These are phyloP conservation scores for Ctenopoma multispine DNA, from an alignment of 2,797 vertebrate genomes.

Conservation along the genomic window DNA sequence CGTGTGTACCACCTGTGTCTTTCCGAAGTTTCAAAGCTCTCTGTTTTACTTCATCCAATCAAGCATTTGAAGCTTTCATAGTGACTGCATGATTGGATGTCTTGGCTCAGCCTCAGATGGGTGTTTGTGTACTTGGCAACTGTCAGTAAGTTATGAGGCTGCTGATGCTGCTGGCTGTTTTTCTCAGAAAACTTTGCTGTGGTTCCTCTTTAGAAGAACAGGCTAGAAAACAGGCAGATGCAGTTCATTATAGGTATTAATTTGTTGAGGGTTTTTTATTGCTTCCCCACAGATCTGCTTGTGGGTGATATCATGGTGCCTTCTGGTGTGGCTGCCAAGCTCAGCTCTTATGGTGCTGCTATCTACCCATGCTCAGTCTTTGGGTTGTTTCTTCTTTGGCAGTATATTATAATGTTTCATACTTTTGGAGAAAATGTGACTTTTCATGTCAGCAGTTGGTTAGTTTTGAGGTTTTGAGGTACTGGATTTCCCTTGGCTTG, in stretches of 20 bases:
- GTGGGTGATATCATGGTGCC: conserved; percentile 3
- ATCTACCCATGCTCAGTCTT: not conserved
- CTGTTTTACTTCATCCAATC: conserved; percentile 17
- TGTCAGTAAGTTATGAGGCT: conserved; percentile 25
- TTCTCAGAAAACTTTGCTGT: conserved; percentile 9
- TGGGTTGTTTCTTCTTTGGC: conserved; percentile 2
- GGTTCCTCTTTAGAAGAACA: conserved; percentile 15
- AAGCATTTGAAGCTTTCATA: conserved; percentile 32
- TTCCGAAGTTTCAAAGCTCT: not conserved
- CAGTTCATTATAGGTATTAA: conserved; percentile 27
- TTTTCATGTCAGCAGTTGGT: not conserved
- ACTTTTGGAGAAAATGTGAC: conserved; percentile 7
- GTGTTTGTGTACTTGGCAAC: conserved; percentile 48
- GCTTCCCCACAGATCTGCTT: conserved; percentile 20
- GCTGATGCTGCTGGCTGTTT: conserved; percentile 36
- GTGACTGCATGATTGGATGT: conserved; percentile 26
- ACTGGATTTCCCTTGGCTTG: not conserved
- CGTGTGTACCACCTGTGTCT: not conserved
- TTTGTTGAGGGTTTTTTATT: conserved; percentile 32
- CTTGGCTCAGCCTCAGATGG: conserved; percentile 28
- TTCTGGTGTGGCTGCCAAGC: conserved; percentile 21
- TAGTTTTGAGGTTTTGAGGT: not conserved
- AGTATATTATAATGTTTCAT: conserved; percentile 7
- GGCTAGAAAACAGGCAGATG: conserved; percentile 20
- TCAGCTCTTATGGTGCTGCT: conserved; percentile 6